A percentile compares a stretch with the other conserved stretches of the same genome.
phyloP scores from a whole-genome alignment of 2,113 vertebrate species.

The Ovibos moschatus region DNA sequence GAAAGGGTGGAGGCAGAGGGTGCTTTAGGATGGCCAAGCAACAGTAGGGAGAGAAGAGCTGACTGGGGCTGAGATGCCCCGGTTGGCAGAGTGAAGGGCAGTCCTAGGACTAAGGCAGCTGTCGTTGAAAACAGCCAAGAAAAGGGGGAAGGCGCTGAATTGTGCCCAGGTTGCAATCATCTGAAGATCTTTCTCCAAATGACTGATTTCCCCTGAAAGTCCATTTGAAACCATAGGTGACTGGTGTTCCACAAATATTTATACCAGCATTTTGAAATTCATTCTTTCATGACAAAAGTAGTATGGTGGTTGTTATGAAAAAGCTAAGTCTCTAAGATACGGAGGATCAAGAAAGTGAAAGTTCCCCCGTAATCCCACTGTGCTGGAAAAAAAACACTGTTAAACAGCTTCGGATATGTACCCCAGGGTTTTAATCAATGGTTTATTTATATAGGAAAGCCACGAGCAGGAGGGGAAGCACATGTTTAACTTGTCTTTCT shows the following conservation, averaged over 20 bases:
- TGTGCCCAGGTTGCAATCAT: not conserved
- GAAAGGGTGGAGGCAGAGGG: not conserved
- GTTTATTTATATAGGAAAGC: not conserved
- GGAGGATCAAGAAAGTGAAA: not conserved
- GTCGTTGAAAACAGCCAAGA: not conserved
- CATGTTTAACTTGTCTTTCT: not conserved
- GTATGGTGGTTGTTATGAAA: not conserved
- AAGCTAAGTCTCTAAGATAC: slow-evolving; percentile 28
- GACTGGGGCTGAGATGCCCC: not conserved
- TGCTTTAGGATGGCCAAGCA: not conserved
- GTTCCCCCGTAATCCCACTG: not conserved
- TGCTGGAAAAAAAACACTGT: not conserved
- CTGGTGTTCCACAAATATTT: not conserved
- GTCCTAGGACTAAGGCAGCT: not conserved
- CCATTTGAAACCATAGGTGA: not conserved
- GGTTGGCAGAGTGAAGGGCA: not conserved
- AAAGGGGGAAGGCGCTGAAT: not conserved
- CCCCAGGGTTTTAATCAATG: not conserved
- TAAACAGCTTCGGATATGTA: not conserved
- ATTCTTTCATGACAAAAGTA: not conserved
- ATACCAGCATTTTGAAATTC: slow-evolving; percentile 1
- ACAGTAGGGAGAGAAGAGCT: not conserved
- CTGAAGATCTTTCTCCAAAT: not conserved
- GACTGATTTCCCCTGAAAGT: not conserved
- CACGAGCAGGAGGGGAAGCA: not conserved